Percentiles rank a stretch among this genome's conserved stretches.
Conservation (phyloP, 2,888 invertebrate species). For the Ctena decussata region DNA sequence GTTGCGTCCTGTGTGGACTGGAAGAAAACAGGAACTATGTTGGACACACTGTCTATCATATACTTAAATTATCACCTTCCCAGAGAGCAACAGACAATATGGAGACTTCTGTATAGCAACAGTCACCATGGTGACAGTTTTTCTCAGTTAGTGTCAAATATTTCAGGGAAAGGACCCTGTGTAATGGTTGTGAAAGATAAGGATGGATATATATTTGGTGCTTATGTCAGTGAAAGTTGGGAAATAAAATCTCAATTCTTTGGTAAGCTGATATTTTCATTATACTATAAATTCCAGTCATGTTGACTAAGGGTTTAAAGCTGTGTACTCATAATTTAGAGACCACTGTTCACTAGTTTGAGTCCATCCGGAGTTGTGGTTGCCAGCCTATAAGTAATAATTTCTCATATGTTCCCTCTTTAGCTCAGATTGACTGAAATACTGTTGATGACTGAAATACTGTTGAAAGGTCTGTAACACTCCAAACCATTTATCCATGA, state of each 20-base stretch:
- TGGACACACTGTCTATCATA: conserved; percentile 79
- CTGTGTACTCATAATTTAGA: too few relatives aligned
- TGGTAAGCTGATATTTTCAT: conserved; percentile 87
- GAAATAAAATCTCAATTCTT: conserved; percentile 92
- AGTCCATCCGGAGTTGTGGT: too few relatives aligned
- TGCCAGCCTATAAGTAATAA: too few relatives aligned
- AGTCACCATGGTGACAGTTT: conserved; percentile 93
- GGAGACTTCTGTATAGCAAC: conserved; percentile 93
- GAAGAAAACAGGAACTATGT: conserved; percentile 73
- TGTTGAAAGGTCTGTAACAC: too few relatives aligned
- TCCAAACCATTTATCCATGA: too few relatives aligned
- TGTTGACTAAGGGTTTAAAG: too few relatives aligned
- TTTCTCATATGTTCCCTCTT: too few relatives aligned
- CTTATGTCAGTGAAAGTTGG: conserved; percentile 95
- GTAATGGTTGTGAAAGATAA: conserved; percentile 93
- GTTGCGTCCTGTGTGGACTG: conserved; percentile 73
- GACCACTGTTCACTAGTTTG: too few relatives aligned
- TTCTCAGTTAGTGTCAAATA: conserved; percentile 87
- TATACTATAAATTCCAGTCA: too few relatives aligned
- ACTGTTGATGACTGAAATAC: too few relatives aligned
- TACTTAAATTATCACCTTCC: conserved; percentile 93
- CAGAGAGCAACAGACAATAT: conserved; percentile 91
- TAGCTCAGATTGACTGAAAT: too few relatives aligned
- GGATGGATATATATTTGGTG: conserved; percentile 95
- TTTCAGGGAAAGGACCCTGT: conserved; percentile 88